These are phyloP conservation scores for Numida meleagris DNA, from an alignment of 2,113 vertebrate genomes.

Conservation along the genomic window DNA sequence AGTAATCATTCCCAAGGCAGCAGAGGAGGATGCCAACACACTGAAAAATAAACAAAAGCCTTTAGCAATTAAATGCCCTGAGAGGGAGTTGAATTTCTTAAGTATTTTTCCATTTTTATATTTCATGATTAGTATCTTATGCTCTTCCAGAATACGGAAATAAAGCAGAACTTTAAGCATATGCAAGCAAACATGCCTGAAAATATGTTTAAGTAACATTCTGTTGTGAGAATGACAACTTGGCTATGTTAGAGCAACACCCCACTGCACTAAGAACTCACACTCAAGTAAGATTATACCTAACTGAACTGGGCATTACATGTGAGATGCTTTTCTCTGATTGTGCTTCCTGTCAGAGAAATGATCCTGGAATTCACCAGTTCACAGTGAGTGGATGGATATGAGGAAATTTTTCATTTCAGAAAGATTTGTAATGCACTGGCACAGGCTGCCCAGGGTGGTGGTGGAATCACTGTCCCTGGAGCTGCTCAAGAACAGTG, in stretches of 20 bases:
- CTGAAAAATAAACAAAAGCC: slow-evolving; percentile 4
- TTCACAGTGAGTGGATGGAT: too few species aligned
- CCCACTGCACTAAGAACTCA: neutral
- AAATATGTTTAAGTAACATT: slow-evolving; percentile 38
- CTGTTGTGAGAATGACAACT: too few species aligned
- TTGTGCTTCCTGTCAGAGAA: neutral
- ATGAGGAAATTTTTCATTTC: too few species aligned
- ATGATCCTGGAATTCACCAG: neutral
- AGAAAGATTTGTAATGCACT: too few species aligned
- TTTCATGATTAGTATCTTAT: neutral
- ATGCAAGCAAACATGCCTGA: neutral
- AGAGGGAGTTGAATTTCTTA: neutral
- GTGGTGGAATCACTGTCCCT: too few species aligned
- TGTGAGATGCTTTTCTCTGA: neutral
- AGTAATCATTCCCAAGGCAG: neutral
- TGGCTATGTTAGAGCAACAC: neutral
- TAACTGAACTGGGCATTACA: neutral
- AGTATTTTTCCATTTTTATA: neutral
- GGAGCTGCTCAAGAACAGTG: too few species aligned
- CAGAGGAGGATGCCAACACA: neutral
- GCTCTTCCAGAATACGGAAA: neutral
- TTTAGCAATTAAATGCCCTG: neutral
- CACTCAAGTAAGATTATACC: neutral
- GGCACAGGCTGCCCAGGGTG: neutral
- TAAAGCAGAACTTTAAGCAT: slow-evolving; percentile 16